Conservation (phyloP, 2,888 invertebrate genomes). For the Ceraclea dissimilis region DNA sequence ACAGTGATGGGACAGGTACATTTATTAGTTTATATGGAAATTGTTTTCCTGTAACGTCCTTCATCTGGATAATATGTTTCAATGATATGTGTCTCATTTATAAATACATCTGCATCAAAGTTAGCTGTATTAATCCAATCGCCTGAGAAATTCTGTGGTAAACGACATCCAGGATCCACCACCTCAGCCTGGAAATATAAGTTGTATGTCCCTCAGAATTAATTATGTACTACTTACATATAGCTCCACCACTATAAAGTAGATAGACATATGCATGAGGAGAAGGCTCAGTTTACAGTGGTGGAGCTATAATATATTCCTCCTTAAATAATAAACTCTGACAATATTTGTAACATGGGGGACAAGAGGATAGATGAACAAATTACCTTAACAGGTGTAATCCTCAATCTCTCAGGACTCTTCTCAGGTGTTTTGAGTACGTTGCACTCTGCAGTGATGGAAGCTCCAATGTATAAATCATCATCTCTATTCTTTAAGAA, state of each 20-base stretch:
- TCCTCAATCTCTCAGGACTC: slow-evolving; percentile 80
- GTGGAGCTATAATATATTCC: no score
- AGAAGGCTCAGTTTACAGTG: no score
- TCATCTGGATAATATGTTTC: slow-evolving; percentile 94
- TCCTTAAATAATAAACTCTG: no score
- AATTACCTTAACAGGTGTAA: slow-evolving; percentile 72
- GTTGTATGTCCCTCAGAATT: no score
- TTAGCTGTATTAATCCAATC: slow-evolving; percentile 97
- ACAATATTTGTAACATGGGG: no score
- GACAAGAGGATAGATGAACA: no score
- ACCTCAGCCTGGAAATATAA: slow-evolving; percentile 67
- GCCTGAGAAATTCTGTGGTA: slow-evolving; percentile 91
- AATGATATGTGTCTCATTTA: slow-evolving; percentile 94
- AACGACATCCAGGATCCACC: slow-evolving; percentile 82
- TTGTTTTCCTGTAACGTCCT: slow-evolving; percentile 77
- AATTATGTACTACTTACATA: background rate
- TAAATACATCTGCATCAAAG: slow-evolving; percentile 86
- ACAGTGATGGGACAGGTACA: no score
- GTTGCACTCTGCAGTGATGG: slow-evolving; percentile 90
- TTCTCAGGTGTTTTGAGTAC: slow-evolving; percentile 88
- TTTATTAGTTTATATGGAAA: no score
- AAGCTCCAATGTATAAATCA: slow-evolving; percentile 84
- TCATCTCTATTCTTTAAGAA: slow-evolving; percentile 92
- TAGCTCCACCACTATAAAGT: background rate
- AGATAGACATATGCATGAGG: slow-evolving; percentile 10